Evolutionary conservation across 2,888 invertebrate species (phyloP).

Genomic region (Cantharis nigra): DNA sequence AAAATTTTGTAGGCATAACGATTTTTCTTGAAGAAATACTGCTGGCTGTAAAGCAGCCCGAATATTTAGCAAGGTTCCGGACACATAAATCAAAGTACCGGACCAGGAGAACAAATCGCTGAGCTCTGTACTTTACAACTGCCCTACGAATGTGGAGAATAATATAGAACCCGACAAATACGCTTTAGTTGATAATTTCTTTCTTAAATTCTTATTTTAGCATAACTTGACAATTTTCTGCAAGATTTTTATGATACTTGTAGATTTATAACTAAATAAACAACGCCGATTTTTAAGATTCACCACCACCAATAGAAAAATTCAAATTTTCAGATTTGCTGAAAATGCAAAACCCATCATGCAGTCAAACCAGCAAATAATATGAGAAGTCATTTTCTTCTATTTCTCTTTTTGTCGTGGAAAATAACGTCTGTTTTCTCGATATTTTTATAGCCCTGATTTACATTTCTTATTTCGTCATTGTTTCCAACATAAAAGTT

Average conservation of each 20-base stretch:
- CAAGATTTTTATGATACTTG: background rate
- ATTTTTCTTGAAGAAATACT: constrained; percentile 45
- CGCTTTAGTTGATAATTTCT: constrained; percentile 32
- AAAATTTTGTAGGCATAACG: constrained; percentile 28
- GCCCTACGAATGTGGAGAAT: constrained; percentile 32
- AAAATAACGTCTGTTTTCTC: constrained; percentile 30
- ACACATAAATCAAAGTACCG: constrained; percentile 52
- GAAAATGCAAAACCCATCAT: constrained; percentile 44
- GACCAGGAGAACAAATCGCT: constrained; percentile 49
- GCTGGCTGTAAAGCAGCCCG: constrained; percentile 46
- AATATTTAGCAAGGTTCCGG: constrained; percentile 51
- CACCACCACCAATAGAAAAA: background rate
- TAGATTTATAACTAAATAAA: background rate
- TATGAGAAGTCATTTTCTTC: constrained; percentile 38
- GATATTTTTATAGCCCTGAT: constrained; percentile 29
- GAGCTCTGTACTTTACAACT: constrained; percentile 49
- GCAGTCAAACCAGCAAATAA: constrained; percentile 35
- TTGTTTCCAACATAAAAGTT: constrained; percentile 18
- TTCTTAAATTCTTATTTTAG: constrained; percentile 18
- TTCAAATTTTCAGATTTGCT: constrained; percentile 43
- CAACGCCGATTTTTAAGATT: background rate
- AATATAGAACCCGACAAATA: constrained; percentile 19
- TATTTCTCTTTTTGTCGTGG: constrained; percentile 30
- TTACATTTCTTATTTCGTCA: constrained; percentile 27
- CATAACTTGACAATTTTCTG: background rate